phyloP scores from a whole-genome alignment of 2,888 invertebrate genomes.

The Podotricha telesiphe region DNA sequence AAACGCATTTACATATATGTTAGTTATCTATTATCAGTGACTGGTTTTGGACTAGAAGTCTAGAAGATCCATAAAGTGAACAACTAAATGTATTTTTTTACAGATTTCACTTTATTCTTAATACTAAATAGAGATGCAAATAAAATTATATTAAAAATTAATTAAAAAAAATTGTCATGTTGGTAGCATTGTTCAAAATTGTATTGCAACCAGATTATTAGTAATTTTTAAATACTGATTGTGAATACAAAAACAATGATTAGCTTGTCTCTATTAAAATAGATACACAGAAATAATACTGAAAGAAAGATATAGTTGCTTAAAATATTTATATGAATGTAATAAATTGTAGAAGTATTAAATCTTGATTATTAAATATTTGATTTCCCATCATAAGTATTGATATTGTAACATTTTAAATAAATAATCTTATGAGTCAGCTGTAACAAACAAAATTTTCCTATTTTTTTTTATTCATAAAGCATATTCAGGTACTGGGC shows the following conservation, averaged over 20 bases:
- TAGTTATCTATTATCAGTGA: background rate
- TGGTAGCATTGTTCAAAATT: conserved; percentile 1
- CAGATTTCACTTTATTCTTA: background rate
- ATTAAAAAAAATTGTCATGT: background rate
- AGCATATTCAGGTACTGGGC: conserved; percentile 4
- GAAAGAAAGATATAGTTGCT: background rate
- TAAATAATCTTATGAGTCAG: background rate
- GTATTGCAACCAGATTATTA: background rate
- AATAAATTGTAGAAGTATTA: background rate
- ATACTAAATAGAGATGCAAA: background rate
- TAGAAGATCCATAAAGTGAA: conserved; percentile 43
- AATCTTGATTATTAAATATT: too few relatives aligned
- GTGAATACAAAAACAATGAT: too few relatives aligned
- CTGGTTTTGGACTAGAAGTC: conserved; percentile 38
- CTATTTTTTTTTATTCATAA: background rate
- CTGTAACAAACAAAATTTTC: background rate
- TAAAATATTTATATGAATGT: background rate
- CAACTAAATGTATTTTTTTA: background rate
- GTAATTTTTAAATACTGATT: too few relatives aligned
- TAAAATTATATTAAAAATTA: background rate
- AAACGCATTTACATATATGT: conserved; percentile 53
- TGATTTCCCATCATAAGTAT: too few relatives aligned
- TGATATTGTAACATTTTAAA: background rate
- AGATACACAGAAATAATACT: conserved; percentile 3
- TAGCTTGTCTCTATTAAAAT: background rate